A percentile compares a stretch with the other conserved stretches of the same genome.
phyloP scores from a whole-genome alignment of 1,140 invertebrate genomes.

The Acromyrmex echinatior region DNA sequence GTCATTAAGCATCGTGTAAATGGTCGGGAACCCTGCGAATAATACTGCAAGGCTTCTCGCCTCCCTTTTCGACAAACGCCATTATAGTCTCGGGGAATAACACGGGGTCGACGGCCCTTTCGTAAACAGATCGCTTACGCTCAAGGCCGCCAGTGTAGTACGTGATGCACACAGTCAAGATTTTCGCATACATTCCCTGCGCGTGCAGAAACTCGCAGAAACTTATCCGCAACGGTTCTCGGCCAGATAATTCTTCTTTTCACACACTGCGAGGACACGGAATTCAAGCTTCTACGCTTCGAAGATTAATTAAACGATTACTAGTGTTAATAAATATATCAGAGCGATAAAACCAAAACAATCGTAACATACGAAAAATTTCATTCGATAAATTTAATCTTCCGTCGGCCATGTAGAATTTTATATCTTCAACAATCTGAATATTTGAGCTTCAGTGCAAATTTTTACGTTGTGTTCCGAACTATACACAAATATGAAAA shows the following conservation, averaged over 20 bases:
- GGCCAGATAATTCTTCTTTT: constrained; percentile 13
- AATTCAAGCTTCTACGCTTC: not conserved
- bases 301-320: not conserved
- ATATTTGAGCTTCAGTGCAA: no score
- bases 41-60: not conserved
- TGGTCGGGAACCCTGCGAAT: not conserved
- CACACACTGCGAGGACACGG: not conserved
- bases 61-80: constrained; percentile 32
- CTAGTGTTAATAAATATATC: not conserved
- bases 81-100: constrained; percentile 19
- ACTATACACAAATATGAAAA: no score
- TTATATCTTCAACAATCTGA: no score
- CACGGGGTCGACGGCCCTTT: constrained; percentile 24
- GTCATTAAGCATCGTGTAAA: constrained; percentile 35
- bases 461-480: no score
- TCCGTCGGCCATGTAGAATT: no score
- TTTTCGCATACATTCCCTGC: constrained; percentile 17
- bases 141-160: constrained; percentile 33
- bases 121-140: constrained; percentile 39
- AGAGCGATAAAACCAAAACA: not conserved
- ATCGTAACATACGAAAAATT: not conserved
- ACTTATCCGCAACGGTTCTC: constrained; percentile 13
- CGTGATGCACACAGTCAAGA: constrained; percentile 12
- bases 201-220: constrained; percentile 16
- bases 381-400: not conserved